Evolutionary conservation across 2,113 vertebrate genomes (phyloP).

Genomic region (Edolisoma coerulescens): DNA sequence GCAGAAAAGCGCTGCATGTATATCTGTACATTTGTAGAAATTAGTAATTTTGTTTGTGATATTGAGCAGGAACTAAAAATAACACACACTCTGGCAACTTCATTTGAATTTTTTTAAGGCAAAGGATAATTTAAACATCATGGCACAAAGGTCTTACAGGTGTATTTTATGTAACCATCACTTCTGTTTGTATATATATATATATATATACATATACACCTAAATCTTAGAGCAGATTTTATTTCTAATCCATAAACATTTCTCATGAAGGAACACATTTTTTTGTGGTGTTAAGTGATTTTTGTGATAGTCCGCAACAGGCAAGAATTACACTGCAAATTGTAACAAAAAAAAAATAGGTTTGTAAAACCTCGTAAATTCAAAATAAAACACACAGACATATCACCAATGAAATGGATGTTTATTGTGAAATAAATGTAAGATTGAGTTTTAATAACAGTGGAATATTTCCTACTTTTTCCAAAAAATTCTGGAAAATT

Average conservation of each 20-base stretch:
- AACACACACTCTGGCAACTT: not conserved
- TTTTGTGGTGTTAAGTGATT: not conserved
- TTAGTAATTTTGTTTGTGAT: not conserved
- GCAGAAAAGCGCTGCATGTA: not conserved
- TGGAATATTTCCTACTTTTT: not conserved
- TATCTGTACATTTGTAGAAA: not conserved
- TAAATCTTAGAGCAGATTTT: not conserved
- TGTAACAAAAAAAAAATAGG: not conserved
- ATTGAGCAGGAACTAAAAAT: not conserved
- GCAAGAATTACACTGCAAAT: not conserved
- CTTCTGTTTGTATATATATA: fast-evolving
- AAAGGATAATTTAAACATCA: not conserved
- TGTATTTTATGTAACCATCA: not conserved
- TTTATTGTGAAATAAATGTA: not conserved
- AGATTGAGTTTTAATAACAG: not conserved
- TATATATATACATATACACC: too few species aligned
- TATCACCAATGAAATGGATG: not conserved
- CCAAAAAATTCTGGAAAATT: not conserved
- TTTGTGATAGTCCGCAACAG: not conserved
- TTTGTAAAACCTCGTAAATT: not conserved
- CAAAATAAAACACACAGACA: not conserved
- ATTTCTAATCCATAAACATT: not conserved
- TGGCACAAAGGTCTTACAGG: not conserved
- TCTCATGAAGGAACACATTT: not conserved
- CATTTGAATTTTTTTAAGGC: not conserved